A percentile compares a stretch with the other conserved stretches of the same genome.
These are phyloP conservation scores for Chromobotia macracanthus DNA, from an alignment of 2,797 vertebrate genomes.

Conservation along the genomic window DNA sequence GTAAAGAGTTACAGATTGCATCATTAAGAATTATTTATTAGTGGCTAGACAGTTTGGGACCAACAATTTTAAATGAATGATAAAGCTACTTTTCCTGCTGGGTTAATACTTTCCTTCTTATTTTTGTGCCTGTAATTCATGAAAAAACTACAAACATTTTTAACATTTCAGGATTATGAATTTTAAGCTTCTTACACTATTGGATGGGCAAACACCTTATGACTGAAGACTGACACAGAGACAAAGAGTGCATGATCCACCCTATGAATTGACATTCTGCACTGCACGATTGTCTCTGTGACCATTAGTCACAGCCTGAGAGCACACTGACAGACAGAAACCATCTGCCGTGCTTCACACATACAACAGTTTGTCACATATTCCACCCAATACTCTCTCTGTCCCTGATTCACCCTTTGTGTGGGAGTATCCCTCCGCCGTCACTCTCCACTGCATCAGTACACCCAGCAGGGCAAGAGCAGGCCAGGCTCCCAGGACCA, in stretches of 20 bases:
- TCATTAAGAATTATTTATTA: too few relatives aligned
- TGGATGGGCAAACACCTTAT: too few relatives aligned
- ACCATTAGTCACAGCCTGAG: constrained; percentile 26
- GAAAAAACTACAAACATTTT: too few relatives aligned
- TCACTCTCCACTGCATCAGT: constrained; percentile 94
- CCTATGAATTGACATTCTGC: constrained; percentile 11
- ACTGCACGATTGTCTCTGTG: constrained; percentile 21
- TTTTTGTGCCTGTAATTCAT: too few relatives aligned
- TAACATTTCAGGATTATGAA: too few relatives aligned
- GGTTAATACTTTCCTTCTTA: too few relatives aligned
- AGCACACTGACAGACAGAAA: constrained; percentile 45
- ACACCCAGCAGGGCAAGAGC: constrained; percentile 89
- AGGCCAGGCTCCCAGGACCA: constrained; percentile 91
- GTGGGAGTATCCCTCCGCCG: constrained; percentile 92
- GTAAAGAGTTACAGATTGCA: too few relatives aligned
- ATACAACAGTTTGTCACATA: constrained; percentile 13
- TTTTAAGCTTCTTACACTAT: too few relatives aligned
- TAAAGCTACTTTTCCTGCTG: too few relatives aligned
- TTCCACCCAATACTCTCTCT: constrained; percentile 71
- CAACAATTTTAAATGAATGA: too few relatives aligned
- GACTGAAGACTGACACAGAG: neutral
- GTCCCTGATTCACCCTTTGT: constrained; percentile 86
- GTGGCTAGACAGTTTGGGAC: too few relatives aligned
- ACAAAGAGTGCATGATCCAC: neutral
- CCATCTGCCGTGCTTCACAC: constrained; percentile 48